Conservation (phyloP, 2,113 vertebrate species). For the Hypanus sabinus region DNA sequence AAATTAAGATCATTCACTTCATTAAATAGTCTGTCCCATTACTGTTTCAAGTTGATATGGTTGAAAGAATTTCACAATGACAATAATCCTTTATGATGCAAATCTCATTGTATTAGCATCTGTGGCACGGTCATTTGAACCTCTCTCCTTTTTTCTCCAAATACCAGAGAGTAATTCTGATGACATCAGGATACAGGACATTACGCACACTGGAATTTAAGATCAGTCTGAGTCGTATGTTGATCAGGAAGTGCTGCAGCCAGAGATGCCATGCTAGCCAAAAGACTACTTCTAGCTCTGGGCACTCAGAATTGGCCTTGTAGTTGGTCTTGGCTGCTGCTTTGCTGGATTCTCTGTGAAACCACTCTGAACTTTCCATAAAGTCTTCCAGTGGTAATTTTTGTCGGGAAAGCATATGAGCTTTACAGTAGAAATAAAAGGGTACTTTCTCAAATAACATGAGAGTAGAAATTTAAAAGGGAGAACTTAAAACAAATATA, state of each 20-base stretch:
- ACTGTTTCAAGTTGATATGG: not conserved
- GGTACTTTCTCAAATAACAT: not conserved
- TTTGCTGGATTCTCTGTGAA: not conserved
- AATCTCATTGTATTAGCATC: not conserved
- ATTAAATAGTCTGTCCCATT: not conserved
- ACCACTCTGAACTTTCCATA: not conserved
- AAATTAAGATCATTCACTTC: not conserved
- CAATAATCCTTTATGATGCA: not conserved
- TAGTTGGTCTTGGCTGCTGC: not conserved
- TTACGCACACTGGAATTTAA: not conserved
- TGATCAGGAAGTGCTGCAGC: slow-evolving; percentile 20
- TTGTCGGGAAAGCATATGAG: not conserved
- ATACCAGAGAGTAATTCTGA: not conserved
- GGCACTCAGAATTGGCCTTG: not conserved
- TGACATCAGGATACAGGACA: not conserved
- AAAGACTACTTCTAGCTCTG: not conserved
- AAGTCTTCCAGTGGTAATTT: not conserved
- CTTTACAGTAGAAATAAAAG: not conserved
- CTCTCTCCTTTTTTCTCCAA: not conserved
- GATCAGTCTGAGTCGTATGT: slow-evolving; percentile 11
- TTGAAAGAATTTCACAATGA: not conserved
- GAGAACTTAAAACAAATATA: not conserved
- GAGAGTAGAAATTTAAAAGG: not conserved
- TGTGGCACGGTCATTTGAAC: not conserved
- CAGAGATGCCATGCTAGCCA: not conserved